Evolutionary conservation across 2,888 invertebrate species (phyloP).

Genomic region (Cybosia mesomella): DNA sequence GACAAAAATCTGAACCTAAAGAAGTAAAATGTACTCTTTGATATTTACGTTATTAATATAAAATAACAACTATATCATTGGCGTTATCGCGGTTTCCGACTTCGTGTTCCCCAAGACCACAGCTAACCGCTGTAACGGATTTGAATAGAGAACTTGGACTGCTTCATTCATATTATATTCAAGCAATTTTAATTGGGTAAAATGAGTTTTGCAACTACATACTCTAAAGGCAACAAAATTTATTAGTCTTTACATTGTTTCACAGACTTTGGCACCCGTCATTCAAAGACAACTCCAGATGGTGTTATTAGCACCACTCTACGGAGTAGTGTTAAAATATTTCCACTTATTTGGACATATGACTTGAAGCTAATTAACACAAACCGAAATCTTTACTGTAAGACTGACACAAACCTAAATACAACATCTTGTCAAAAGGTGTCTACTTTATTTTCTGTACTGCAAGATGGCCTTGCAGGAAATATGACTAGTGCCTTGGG

Average conservation of each 20-base stretch:
- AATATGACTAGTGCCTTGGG: slow-evolving; percentile 29
- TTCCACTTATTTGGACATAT: slow-evolving; percentile 30
- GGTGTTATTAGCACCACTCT: slow-evolving; percentile 28
- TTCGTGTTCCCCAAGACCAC: background rate
- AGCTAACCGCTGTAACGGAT: background rate
- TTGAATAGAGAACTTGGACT: slow-evolving; percentile 4
- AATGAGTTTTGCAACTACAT: background rate
- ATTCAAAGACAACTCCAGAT: slow-evolving; percentile 20
- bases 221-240: slow-evolving; percentile 25
- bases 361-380: slow-evolving; percentile 28
- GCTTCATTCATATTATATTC: background rate
- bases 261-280: slow-evolving; percentile 33
- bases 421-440: slow-evolving; percentile 25
- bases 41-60: background rate
- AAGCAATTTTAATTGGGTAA: background rate
- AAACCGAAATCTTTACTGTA: slow-evolving; percentile 23
- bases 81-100: slow-evolving; percentile 11
- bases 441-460: slow-evolving; percentile 30
- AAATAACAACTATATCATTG: background rate
- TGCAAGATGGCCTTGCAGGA: slow-evolving; percentile 34
- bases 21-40: background rate
- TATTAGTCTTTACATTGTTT: slow-evolving; percentile 17
- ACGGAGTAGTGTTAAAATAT: slow-evolving; percentile 23
- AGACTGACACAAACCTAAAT: slow-evolving; percentile 18
- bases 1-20: background rate